phyloP scores from a whole-genome alignment of 1,140 invertebrate species.

The Polypedilum pembai region DNA sequence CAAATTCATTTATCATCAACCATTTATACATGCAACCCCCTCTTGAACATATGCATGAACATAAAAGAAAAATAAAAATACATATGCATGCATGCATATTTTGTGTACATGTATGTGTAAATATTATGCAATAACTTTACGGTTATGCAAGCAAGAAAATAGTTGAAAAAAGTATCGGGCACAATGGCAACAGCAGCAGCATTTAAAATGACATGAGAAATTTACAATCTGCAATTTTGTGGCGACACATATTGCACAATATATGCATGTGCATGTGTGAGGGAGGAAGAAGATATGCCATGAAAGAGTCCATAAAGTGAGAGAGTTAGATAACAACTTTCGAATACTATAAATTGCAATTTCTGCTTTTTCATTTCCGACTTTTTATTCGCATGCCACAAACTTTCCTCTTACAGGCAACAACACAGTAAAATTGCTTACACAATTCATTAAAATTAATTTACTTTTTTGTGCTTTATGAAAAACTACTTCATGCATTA shows the following conservation, averaged over 20 bases:
- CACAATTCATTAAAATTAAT: constrained; percentile 19
- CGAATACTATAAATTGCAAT: neutral
- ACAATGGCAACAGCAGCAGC: neutral
- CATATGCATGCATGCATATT: neutral
- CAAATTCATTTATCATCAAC: too few species aligned
- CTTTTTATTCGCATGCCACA: neutral
- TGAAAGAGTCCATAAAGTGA: neutral
- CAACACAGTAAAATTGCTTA: neutral
- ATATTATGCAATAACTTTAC: too few species aligned
- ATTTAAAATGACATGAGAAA: constrained; percentile 14
- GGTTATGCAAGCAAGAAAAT: constrained; percentile 4
- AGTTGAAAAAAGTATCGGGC: neutral
- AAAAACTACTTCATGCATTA: constrained; percentile 5
- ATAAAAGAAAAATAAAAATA: too few species aligned
- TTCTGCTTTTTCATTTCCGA: neutral
- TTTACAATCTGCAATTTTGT: constrained; percentile 18
- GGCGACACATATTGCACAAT: neutral
- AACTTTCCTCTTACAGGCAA: neutral
- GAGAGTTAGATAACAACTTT: constrained; percentile 17
- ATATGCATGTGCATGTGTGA: neutral
- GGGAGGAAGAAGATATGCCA: too few species aligned
- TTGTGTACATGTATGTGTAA: too few species aligned
- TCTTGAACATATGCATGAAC: too few species aligned
- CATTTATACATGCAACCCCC: too few species aligned
- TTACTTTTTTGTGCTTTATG: neutral